A percentile compares a stretch with the other conserved stretches of the same genome.
These are phyloP conservation scores for Coptodon rendalli DNA, from an alignment of 2,113 vertebrate species.

Conservation along the genomic window DNA sequence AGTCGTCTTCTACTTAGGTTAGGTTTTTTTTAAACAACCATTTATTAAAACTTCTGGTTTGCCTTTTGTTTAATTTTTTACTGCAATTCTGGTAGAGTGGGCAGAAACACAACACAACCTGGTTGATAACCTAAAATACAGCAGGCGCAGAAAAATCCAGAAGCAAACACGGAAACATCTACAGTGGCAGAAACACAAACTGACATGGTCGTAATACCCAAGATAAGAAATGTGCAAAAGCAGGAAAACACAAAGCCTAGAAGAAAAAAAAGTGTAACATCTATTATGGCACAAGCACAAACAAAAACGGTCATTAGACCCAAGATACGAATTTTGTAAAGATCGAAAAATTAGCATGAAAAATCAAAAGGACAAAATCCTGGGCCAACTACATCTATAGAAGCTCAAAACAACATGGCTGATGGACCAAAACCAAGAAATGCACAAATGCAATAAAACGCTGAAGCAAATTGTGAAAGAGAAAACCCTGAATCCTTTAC, in stretches of 20 bases:
- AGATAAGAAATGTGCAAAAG: not conserved
- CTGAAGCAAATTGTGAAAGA: not conserved
- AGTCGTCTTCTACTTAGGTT: not conserved
- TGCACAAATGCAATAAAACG: fast-evolving
- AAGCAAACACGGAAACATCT: not conserved
- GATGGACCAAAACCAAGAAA: not conserved
- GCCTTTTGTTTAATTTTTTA: not conserved
- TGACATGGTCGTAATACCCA: not conserved
- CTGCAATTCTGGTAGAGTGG: not conserved
- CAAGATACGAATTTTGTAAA: fast-evolving
- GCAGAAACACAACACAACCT: not conserved
- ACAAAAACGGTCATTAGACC: not conserved
- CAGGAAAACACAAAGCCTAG: not conserved
- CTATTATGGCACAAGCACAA: not conserved
- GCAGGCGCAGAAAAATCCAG: not conserved
- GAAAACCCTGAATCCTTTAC: not conserved
- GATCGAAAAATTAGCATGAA: fast-evolving
- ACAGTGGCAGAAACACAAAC: not conserved
- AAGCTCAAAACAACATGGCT: not conserved
- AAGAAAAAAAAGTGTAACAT: not conserved
- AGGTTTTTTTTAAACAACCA: not conserved
- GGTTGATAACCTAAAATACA: not conserved
- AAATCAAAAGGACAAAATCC: fast-evolving
- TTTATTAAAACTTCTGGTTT: not conserved
- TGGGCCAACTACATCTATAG: not conserved